Evolutionary conservation across 2,113 vertebrate species (phyloP).

Genomic region (Bufo bufo): DNA sequence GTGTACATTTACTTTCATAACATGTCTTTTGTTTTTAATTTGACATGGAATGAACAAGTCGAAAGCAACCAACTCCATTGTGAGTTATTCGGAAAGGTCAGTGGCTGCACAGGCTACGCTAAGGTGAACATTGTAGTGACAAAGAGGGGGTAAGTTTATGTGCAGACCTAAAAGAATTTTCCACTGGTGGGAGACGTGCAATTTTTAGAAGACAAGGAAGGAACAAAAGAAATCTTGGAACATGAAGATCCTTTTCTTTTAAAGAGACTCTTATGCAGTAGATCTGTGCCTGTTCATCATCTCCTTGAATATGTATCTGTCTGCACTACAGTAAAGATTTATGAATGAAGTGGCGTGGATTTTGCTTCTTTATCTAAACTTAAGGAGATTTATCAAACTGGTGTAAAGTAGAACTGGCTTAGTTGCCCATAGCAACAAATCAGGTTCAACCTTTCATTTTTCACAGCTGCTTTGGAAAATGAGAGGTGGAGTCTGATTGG

Average conservation of each 20-base stretch:
- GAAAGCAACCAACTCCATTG: slow-evolving; percentile 22
- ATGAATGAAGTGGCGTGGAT: too few relatives aligned
- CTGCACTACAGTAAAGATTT: too few relatives aligned
- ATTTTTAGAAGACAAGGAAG: too few relatives aligned
- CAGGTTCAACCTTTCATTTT: too few relatives aligned
- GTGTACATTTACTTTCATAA: slow-evolving; percentile 46
- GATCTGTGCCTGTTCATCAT: too few relatives aligned
- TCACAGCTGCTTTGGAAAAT: too few relatives aligned
- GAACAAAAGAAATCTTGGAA: neutral
- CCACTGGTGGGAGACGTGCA: neutral
- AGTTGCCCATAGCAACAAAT: too few relatives aligned
- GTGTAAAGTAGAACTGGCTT: too few relatives aligned
- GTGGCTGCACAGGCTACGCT: slow-evolving; percentile 13
- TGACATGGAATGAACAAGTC: slow-evolving; percentile 4
- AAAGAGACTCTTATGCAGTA: neutral
- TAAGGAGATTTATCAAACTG: too few relatives aligned
- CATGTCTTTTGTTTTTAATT: slow-evolving; percentile 49
- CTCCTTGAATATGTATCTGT: too few relatives aligned
- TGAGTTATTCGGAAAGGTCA: slow-evolving; percentile 32
- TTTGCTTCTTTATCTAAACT: too few relatives aligned
- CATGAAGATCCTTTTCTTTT: neutral
- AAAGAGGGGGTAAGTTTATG: neutral
- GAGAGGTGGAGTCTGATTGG: too few relatives aligned
- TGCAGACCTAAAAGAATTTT: neutral
- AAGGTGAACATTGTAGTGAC: slow-evolving; percentile 36